These are phyloP conservation scores for Phengaris alcon DNA, from an alignment of 2,888 invertebrate species.

Conservation along the genomic window DNA sequence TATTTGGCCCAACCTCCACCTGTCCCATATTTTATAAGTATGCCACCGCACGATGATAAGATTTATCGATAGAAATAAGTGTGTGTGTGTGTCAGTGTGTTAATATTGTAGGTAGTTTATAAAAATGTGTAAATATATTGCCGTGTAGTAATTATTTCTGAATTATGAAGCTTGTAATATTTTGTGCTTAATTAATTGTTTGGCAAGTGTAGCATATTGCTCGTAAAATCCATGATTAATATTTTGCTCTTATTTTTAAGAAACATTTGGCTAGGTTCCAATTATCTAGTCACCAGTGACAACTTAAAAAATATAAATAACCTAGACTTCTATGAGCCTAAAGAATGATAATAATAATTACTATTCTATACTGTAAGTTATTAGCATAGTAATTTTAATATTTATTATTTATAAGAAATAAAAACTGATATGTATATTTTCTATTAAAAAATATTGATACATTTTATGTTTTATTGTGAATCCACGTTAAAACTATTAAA, in stretches of 20 bases:
- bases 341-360: neutral
- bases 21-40: conserved; percentile 82
- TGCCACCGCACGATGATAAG: conserved; percentile 82
- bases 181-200: conserved; percentile 38
- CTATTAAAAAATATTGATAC: neutral
- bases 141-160: conserved; percentile 30
- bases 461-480: neutral
- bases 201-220: conserved; percentile 28
- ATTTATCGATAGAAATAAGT: conserved; percentile 77
- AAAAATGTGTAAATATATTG: conserved; percentile 38
- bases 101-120: conserved; percentile 31
- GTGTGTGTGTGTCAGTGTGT: conserved; percentile 16
- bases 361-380: conserved; percentile 2
- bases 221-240: conserved; percentile 30
- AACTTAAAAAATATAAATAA: conserved; percentile 30
- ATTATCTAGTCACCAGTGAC: conserved; percentile 56
- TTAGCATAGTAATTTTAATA: conserved; percentile 5
- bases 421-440: conserved; percentile 7
- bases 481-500: neutral
- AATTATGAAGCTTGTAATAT: conserved; percentile 36
- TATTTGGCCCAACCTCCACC: conserved; percentile 81
- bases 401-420: conserved; percentile 17
- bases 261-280: conserved; percentile 46
- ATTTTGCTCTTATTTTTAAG: conserved; percentile 28
- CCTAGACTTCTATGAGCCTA: neutral